Evolutionary conservation across 2,113 vertebrate genomes (phyloP), one percentile per base, ranked within the genome.

Genomic region (Ochotona curzoniae): DNA sequence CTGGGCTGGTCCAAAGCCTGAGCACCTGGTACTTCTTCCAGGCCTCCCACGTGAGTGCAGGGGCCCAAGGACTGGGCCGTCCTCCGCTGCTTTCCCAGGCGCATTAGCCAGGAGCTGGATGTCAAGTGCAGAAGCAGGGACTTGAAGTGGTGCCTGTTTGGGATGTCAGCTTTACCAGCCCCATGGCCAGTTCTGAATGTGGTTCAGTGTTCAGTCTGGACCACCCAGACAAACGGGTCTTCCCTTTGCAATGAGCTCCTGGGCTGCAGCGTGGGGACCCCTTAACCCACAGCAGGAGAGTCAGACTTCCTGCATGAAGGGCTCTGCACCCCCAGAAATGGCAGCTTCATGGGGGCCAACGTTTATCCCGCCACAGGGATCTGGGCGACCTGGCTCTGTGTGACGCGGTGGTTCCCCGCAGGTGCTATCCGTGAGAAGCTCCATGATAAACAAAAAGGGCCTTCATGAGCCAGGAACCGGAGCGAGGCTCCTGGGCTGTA

Each of bases 401-500:
- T 51, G n/a, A 10, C 32, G 28, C 63, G 28, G 5, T 26, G 38
- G 63, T 63, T 63, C 87, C 71, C 60, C 23, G 8, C 44, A 75
- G 47, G 44, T 60, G 79, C 61, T 49, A 1, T 26, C 14, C 1
- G 17, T 20, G 70, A 64, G 30, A 73, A 92, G 38, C 73, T 85
- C 44, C 28, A 20, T 87, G 60, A 78, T 60, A 44, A 79, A 49
- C 86, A 13, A 63, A 82, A 93, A 93, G 57, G 87, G n/a, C 2
- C 76, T 79, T 57, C 35, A 71, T 74, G 73, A 73, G 74, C 1
- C 3, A 20, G 44, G 86, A 79, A 25, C 91, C 2, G 1, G 38
- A 75, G 61, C 32, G 12, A 35, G 61, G 5, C 47, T 51, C 38
- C 64, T 14, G 23, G 81, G 93, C 95, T 89, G 84, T 49, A 87